phyloP scores from a whole-genome alignment of 2,888 invertebrate species.

The Lordiphosa andalusiaca region DNA sequence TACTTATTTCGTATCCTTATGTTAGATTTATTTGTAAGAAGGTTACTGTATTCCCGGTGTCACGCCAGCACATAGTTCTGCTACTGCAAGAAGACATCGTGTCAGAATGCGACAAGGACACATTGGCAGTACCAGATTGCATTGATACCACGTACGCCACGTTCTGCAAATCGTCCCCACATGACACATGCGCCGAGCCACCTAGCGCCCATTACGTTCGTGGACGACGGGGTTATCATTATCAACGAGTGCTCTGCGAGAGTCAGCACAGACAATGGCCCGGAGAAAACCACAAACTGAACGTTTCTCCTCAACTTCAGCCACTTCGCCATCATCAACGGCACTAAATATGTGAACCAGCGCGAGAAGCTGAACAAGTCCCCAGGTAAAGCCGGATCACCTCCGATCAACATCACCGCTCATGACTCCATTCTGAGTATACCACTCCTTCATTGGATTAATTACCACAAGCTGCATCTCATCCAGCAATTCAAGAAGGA shows the following conservation, averaged over 20 bases:
- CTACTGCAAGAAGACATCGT: conserved; percentile 4
- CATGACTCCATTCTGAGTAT: no score
- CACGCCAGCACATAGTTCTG: conserved; percentile 4
- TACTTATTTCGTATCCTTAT: conserved; percentile 8
- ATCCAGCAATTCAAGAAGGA: no score
- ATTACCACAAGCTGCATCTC: no score
- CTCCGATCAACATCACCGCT: conserved; percentile 4
- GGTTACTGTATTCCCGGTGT: conserved; percentile 12
- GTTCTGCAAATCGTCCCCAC: conserved; percentile 6
- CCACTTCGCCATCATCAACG: background rate
- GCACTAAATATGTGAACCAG: background rate
- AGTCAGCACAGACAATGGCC: conserved; percentile 5
- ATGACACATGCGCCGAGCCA: conserved; percentile 6
- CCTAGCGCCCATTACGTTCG: background rate
- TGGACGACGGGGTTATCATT: background rate
- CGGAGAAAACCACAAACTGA: conserved; percentile 1
- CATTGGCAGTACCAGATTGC: conserved; percentile 5
- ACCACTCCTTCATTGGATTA: no score
- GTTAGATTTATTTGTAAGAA: conserved; percentile 19
- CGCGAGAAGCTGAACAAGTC: background rate
- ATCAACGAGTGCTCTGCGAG: background rate
- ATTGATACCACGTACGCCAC: conserved; percentile 4
- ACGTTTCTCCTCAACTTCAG: no score
- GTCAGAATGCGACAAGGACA: conserved; percentile 6
- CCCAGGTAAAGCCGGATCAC: background rate